Evolutionary conservation across 2,888 invertebrate species (phyloP).

Genomic region (Automeris io): DNA sequence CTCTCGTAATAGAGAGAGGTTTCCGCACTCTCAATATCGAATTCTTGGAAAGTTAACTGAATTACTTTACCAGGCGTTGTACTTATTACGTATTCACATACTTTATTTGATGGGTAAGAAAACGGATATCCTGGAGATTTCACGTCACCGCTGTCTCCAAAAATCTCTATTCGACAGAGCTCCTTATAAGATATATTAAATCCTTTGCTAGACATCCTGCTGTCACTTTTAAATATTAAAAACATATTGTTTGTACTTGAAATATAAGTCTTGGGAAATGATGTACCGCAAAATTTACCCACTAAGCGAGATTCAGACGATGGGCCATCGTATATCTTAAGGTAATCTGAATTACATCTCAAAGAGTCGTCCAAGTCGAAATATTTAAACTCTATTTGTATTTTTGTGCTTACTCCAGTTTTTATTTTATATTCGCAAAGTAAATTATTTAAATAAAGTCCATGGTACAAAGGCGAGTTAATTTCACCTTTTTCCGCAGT

Average conservation of each 20-base stretch:
- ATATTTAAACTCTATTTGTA: conserved; percentile 79
- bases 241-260: conserved; percentile 76
- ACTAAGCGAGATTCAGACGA: conserved; percentile 78
- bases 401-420: conserved; percentile 77
- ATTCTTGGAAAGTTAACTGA: conserved; percentile 79
- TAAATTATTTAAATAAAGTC: conserved; percentile 74
- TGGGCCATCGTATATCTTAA: conserved; percentile 82
- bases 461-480: conserved; percentile 77
- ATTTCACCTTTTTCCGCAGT: conserved; percentile 81
- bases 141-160: conserved; percentile 78
- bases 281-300: conserved; percentile 85
- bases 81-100: conserved; percentile 83
- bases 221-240: conserved; percentile 72
- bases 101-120: conserved; percentile 77
- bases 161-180: conserved; percentile 59
- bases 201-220: conserved; percentile 37
- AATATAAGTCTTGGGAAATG: conserved; percentile 77
- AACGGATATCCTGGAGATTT: conserved; percentile 86
- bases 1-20: too few relatives aligned
- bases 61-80: conserved; percentile 81
- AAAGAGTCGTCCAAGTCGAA: conserved; percentile 80
- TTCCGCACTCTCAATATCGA: conserved; percentile 78
- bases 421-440: conserved; percentile 90
- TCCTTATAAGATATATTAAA: conserved; percentile 50
- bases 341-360: conserved; percentile 79